Evolutionary conservation across 2,888 invertebrate genomes (phyloP).

Genomic region (Megalurothrips usitatus): DNA sequence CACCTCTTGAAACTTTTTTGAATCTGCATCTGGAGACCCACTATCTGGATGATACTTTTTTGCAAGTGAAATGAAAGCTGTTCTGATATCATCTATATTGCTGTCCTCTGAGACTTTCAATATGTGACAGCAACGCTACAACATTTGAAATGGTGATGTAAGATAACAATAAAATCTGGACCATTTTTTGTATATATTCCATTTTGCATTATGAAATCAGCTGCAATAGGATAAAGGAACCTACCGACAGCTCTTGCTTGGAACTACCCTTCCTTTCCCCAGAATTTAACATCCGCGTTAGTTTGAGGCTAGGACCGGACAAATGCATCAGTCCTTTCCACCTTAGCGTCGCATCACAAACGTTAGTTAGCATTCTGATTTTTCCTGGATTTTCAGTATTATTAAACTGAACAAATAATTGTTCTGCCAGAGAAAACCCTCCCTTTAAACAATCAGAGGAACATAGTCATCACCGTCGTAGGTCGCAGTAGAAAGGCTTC

Average conservation of each 20-base stretch:
- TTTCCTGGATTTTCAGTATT: not conserved
- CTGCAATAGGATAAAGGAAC: not conserved
- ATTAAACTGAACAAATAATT: too few relatives aligned
- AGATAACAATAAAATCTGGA: not conserved
- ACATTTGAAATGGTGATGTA: slow-evolving; percentile 25
- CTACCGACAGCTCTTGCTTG: not conserved
- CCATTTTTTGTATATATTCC: not conserved
- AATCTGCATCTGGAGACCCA: slow-evolving; percentile 63
- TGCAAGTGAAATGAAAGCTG: slow-evolving; percentile 68
- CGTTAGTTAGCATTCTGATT: slow-evolving; percentile 34
- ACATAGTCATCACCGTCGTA: too few relatives aligned
- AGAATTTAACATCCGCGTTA: not conserved
- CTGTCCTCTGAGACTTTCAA: slow-evolving; percentile 63
- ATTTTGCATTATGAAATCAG: not conserved
- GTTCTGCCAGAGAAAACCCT: too few relatives aligned
- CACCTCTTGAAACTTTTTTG: slow-evolving; percentile 67
- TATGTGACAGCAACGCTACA: slow-evolving; percentile 62
- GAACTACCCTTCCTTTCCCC: not conserved
- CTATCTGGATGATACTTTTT: slow-evolving; percentile 85
- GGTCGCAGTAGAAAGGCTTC: too few relatives aligned
- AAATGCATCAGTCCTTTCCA: not conserved
- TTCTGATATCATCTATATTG: slow-evolving; percentile 65
- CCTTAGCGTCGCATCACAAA: not conserved
- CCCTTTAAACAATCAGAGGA: too few relatives aligned
- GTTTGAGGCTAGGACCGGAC: not conserved